Base-by-base conservation (phyloP, 1,140 invertebrate genomes). In the Campoletis sonorensis region DNA sequence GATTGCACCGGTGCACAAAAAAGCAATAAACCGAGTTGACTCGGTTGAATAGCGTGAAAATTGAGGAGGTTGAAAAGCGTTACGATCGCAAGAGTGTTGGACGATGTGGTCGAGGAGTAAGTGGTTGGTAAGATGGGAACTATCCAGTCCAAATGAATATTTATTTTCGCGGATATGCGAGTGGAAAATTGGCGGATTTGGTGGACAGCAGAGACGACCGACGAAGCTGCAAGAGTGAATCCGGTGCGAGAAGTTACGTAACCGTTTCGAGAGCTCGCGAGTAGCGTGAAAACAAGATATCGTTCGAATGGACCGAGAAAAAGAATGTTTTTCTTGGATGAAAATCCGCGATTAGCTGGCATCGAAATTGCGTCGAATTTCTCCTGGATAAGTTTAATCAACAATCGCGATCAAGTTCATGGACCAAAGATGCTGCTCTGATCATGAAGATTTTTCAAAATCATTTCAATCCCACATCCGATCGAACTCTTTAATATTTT, bases 151-250 rank as follows among this genome's bases (percentile, higher is more conserved):
- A 1, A 64, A 64, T n/a, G 23, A 16, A 64, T 64, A 64, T 64
- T 64, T 64, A 64, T 64, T 64, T 64, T 64, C 23, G 23, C 61
- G 61, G 21, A 64, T 64, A 64, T 23, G 23, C 21, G 54, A 64
- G 61, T 15, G 23, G 23, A 64, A 26, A 26, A 64, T 26, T 64
- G 61, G 23, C 23, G 61, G 61, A 64, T 64, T 26, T 64, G 61
- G 61, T 23, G 61, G 23, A 64, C 11, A 64, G 23, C 61, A 23
- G n/a, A 23, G n/a, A 23, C 10, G 61, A 23, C 4, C 23, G 61
- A 64, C 21, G 21, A 4, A 64, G 61, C 11, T 16, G 61, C 21
- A 16, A 23, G n/a, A 23, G 61, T 26, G 61, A 26, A 58, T 58
- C 40, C 40, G 3, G 2, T 45, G 40, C 40, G 51, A 64, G n/a